Conservation (phyloP, 2,888 invertebrate species). For the Argyresthia goedartella region DNA sequence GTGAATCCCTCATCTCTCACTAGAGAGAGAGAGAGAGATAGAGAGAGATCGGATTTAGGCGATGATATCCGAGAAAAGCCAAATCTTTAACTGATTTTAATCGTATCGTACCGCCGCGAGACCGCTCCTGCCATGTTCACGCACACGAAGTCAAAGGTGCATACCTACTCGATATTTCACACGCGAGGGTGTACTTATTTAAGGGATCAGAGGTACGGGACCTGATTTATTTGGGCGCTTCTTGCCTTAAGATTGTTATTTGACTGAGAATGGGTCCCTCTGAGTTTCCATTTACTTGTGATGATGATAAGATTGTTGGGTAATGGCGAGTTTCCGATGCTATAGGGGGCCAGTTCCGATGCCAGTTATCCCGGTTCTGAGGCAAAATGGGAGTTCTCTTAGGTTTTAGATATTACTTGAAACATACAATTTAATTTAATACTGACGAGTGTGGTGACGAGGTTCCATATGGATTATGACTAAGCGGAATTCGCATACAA, state of each 20-base stretch:
- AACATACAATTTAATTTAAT: too few relatives aligned
- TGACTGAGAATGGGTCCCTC: slow-evolving; percentile 1
- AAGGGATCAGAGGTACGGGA: slow-evolving; percentile 59
- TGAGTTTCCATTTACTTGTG: slow-evolving; percentile 2
- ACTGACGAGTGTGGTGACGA: too few relatives aligned
- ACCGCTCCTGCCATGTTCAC: slow-evolving; percentile 7
- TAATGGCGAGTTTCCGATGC: background rate
- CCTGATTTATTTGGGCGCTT: slow-evolving; percentile 53
- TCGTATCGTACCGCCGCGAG: too few relatives aligned
- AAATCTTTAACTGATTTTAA: too few relatives aligned
- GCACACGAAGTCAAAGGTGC: slow-evolving; percentile 18
- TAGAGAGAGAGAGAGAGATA: too few relatives aligned
- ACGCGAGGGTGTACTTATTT: slow-evolving; percentile 61
- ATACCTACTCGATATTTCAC: slow-evolving; percentile 63
- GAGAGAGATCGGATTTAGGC: too few relatives aligned
- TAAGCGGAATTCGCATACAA: too few relatives aligned
- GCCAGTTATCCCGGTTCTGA: background rate
- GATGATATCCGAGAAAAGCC: too few relatives aligned
- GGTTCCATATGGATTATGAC: too few relatives aligned
- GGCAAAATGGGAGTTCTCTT: background rate
- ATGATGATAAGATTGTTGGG: background rate
- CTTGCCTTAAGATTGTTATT: slow-evolving; percentile 1
- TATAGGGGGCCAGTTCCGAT: too few relatives aligned
- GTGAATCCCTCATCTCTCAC: too few relatives aligned
- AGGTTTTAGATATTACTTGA: background rate